Percentiles rank a stretch among this genome's conserved stretches.
These are phyloP conservation scores for Plecotus auritus DNA, from an alignment of 2,113 vertebrate species.

Conservation along the genomic window DNA sequence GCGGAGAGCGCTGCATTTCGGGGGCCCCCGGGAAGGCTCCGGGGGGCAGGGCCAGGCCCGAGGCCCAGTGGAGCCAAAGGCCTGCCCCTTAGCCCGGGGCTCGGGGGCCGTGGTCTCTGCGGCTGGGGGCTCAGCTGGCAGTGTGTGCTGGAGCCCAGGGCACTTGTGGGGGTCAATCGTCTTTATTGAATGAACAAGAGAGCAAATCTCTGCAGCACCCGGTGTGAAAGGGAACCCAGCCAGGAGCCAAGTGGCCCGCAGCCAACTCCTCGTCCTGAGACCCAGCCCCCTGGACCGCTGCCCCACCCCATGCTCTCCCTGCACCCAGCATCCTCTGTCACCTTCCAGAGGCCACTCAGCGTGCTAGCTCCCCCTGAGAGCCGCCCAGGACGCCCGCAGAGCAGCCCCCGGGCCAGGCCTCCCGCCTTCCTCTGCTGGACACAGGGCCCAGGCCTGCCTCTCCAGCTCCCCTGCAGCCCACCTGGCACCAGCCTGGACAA, in stretches of 20 bases:
- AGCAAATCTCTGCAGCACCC: neutral
- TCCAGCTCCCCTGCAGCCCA: neutral
- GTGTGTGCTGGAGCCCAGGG: neutral
- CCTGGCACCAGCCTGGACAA: neutral
- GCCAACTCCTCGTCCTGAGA: neutral
- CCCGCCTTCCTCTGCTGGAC: neutral
- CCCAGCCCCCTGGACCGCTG: neutral
- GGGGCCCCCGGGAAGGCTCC: neutral
- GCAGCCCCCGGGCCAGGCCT: neutral
- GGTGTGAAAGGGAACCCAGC: neutral
- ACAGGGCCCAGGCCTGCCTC: neutral
- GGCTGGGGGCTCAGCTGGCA: neutral
- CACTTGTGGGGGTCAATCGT: neutral
- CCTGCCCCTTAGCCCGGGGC: neutral
- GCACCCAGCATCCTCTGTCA: neutral
- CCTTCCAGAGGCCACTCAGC: neutral
- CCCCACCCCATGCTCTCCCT: neutral
- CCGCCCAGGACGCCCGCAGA: neutral
- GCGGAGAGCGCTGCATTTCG: neutral
- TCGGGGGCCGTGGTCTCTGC: neutral
- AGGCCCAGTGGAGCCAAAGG: neutral
- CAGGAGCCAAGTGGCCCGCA: neutral
- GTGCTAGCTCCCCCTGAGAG: neutral
- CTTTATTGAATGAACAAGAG: conserved; percentile 3
- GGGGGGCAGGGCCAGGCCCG: neutral